Evolutionary conservation across 1,140 invertebrate species (phyloP).

Genomic region (Drosophila rhopaloa): DNA sequence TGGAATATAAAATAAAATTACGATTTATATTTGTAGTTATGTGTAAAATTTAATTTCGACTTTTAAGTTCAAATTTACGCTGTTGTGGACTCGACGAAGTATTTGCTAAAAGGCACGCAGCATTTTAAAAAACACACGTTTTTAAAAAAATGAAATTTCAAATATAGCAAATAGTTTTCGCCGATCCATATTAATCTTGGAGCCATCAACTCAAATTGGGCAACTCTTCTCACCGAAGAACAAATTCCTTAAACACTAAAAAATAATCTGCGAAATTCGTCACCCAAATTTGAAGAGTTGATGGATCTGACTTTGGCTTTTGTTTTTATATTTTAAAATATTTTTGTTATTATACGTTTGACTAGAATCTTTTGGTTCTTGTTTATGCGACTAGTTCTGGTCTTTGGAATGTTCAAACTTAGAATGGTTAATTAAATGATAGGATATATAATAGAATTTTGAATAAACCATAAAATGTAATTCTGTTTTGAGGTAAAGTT

Average conservation of each 20-base stretch:
- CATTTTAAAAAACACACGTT: constrained; percentile 83
- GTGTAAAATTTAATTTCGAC: constrained; percentile 13
- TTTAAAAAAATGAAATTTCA: constrained; percentile 76
- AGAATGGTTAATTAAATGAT: constrained; percentile 51
- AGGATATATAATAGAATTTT: constrained; percentile 14
- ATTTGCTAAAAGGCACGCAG: constrained; percentile 83
- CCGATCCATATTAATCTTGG: constrained; percentile 25
- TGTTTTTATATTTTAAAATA: constrained; percentile 15
- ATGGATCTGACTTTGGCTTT: constrained; percentile 27
- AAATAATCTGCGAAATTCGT: constrained; percentile 62
- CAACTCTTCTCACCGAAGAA: constrained; percentile 41
- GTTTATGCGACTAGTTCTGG: constrained; percentile 63
- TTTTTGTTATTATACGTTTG: constrained; percentile 48
- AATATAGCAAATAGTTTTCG: constrained; percentile 65
- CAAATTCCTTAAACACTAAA: constrained; percentile 75
- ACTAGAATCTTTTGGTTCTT: constrained; percentile 62
- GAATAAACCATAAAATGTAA: constrained; percentile 36
- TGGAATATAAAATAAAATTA: constrained; percentile 59
- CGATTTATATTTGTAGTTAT: constrained; percentile 31
- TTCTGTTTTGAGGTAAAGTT: constrained; percentile 62
- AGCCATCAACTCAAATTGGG: constrained; percentile 28
- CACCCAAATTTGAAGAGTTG: constrained; percentile 1
- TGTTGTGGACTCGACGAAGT: constrained; percentile 39
- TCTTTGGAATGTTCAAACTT: constrained; percentile 61
- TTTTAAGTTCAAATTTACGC: constrained; percentile 22